A percentile compares a stretch with the other conserved stretches of the same genome.
Conservation (phyloP, 2,888 invertebrate species). For the Danaus chrysippus region DNA sequence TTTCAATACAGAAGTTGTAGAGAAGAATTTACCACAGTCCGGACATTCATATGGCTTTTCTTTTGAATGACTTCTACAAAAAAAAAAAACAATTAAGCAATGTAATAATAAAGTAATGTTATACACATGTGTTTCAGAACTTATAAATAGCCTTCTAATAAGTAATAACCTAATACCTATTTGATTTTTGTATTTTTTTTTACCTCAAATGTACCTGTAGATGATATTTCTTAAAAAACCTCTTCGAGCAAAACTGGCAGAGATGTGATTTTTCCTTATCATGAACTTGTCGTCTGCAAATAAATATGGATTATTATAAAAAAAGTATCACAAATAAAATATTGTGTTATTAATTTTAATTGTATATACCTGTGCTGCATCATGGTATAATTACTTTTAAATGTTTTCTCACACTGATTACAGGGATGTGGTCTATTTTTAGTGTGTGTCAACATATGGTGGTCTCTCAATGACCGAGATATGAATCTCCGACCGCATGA, state of each 20-base stretch:
- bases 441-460: conserved; percentile 55
- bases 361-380: conserved; percentile 53
- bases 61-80: conserved; percentile 62
- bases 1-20: conserved; percentile 44
- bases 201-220: conserved; percentile 64
- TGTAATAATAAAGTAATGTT: neutral
- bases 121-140: too few species aligned
- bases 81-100: conserved; percentile 4
- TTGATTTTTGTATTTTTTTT: conserved; percentile 11
- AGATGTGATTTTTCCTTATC: conserved; percentile 63
- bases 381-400: conserved; percentile 45
- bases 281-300: conserved; percentile 63
- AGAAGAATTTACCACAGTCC: conserved; percentile 57
- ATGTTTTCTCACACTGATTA: conserved; percentile 53
- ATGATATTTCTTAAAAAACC: conserved; percentile 68
- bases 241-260: conserved; percentile 71
- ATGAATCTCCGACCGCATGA: conserved; percentile 54
- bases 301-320: neutral
- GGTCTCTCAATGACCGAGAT: conserved; percentile 43
- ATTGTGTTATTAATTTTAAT: neutral
- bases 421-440: conserved; percentile 56
- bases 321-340: neutral
- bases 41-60: conserved; percentile 61
- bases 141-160: too few species aligned
- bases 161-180: too few species aligned